Evolutionary conservation across 2,113 vertebrate genomes (phyloP), one percentile per base, ranked within the genome.

Genomic region (Mandrillus leucophaeus): DNA sequence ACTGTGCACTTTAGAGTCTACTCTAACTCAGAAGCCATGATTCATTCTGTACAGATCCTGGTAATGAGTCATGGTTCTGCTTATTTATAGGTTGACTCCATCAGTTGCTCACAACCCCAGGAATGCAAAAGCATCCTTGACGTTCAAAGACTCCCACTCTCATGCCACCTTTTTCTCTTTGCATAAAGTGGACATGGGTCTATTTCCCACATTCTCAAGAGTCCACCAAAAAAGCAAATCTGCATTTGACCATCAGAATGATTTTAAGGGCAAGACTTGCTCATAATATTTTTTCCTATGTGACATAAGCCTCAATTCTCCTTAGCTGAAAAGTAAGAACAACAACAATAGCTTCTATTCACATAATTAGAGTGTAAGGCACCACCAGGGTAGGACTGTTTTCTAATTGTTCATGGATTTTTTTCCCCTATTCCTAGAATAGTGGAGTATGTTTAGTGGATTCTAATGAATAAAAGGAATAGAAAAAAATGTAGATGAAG

Each of bases 91-190:
- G 43, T 32, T 79, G 61, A 40, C 43, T 94, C 82, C 59, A 91
- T 88, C 95, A 93, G 17, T 76, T 94, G 76, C 68, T 97, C 72
- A 73, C 45, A 66, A 94, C 95, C 57, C 81, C 97, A 94, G 93
- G 88, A 96, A 91, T 18, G 13, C n/a, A 61, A 79, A 93, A 61
- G 66, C 43, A 94, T 40, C 35, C 45, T 40, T 22, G 57, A 93
- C 22, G 70, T 84, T 61, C 93, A 59, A 43, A 66, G 32, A 70
- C 14, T 30, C 45, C 50, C 70, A 20, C 27, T 59, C 70, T 40
- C 17, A 20, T 48, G n/a, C 2, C 40, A 88, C 82, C 45, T 75
- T 90, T 43, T 92, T 52, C n/a, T 81, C 27, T 89, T 35, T 84
- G 68, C 48, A 89, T 43, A 61, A 87, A 79, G 4, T 27, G 8